These are phyloP conservation scores for Dendropsophus ebraccatus DNA, from an alignment of 2,113 vertebrate genomes.

Conservation along the genomic window DNA sequence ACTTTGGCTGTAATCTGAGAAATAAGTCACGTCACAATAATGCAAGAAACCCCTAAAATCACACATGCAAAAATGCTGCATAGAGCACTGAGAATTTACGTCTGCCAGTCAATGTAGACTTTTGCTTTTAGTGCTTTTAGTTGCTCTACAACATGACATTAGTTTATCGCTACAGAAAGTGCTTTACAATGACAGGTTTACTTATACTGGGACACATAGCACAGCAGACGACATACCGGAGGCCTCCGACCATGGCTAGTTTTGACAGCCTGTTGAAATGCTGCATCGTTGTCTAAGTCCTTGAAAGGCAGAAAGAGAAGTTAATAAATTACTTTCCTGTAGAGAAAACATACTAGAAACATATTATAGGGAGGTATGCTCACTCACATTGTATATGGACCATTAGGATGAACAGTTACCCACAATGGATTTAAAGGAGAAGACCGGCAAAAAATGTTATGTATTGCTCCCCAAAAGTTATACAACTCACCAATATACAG, in stretches of 20 bases:
- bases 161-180: background rate
- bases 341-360: background rate
- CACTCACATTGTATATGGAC: too few species aligned
- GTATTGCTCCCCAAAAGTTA: too few species aligned
- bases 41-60: background rate
- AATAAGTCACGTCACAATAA: background rate
- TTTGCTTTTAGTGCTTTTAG: background rate
- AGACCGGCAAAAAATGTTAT: too few species aligned
- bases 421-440: too few species aligned
- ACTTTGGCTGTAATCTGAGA: conserved; percentile 89
- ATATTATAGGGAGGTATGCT: background rate
- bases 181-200: background rate
- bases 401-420: too few species aligned
- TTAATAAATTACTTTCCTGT: background rate
- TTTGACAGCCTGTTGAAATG: conserved; percentile 90
- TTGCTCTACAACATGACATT: background rate
- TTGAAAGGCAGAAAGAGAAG: conserved; percentile 63
- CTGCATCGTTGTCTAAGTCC: conserved; percentile 92
- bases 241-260: conserved; percentile 94
- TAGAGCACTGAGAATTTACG: background rate
- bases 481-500: too few species aligned
- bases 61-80: background rate
- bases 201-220: background rate
- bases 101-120: too few species aligned
- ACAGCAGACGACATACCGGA: conserved; percentile 76